Base-by-base conservation (phyloP, 1,140 invertebrate genomes). In the Atta colombica region DNA sequence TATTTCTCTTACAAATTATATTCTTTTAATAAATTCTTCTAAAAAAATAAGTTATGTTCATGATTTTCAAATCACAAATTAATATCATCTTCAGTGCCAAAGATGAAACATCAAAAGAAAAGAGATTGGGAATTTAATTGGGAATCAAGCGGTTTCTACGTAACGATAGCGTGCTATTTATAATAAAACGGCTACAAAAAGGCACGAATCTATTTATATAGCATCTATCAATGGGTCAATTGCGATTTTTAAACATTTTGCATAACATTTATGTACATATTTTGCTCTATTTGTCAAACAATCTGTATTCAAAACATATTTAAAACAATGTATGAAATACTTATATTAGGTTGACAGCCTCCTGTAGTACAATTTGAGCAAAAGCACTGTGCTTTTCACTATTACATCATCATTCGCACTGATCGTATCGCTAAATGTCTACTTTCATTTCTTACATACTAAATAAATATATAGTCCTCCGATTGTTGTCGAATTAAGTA, bases 281-380 rank as follows among this genome's bases (percentile, higher is more conserved):
- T 60, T 68, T 65, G 35, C 60, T 84, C 78, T 74, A 58, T n/a
- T 61, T 74, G 35, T 81, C 55, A 74, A 82, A 82, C 16, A 16
- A 45, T 45, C 39, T 74, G 35, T 81, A 45, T 69, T 69, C 39
- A 69, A 69, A 69, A 28, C 39, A 69, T 80, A 72, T 31, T 74
- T 60, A 31, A 82, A 74, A 82, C 80, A 82, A 49, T 18, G n/a
- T 84, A 75, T n/a, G 68, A 75, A 84, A 75, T 74, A 84, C 21
- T 84, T 84, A 74, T 84, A 74, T 82, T 74, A 74, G 6, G 63
- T 84, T 84, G 55, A 84, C 80, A 82, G 80, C 80, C 68, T 28
- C 53, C 53, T 71, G 51, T 84, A 39, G 16, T 84, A 84, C 25
- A 75, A 51, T 84, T 84, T 84, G 80, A 84, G 80, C 80, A 84